Conservation (phyloP, 2,797 vertebrate genomes). For the Gallinago nigripennis region DNA sequence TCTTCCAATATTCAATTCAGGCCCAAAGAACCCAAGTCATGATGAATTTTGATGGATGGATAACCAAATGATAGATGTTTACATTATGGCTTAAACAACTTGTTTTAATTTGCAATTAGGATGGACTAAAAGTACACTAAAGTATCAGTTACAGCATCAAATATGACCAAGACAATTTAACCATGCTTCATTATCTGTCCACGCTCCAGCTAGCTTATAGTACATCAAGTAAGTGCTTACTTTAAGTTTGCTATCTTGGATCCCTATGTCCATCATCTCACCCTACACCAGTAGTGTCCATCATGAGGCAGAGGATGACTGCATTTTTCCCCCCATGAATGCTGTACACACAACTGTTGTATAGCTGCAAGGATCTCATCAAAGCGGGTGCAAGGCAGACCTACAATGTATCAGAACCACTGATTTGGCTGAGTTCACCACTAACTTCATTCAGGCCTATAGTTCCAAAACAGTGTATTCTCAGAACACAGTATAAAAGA, state of each 20-base stretch:
- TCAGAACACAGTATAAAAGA: neutral
- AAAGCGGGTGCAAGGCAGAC: neutral
- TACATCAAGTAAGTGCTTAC: neutral
- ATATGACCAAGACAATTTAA: neutral
- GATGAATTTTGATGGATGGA: neutral
- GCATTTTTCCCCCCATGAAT: neutral
- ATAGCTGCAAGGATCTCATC: neutral
- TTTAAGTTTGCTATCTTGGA: too few species aligned
- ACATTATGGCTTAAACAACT: neutral
- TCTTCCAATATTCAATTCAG: neutral
- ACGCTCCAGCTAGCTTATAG: neutral
- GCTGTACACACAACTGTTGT: rapidly evolving
- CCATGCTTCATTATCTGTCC: neutral
- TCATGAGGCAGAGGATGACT: neutral
- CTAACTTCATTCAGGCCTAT: neutral
- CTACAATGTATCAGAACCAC: neutral
- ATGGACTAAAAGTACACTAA: neutral
- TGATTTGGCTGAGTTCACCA: neutral
- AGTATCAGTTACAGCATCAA: neutral
- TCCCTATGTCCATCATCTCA: neutral
- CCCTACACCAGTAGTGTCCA: neutral
- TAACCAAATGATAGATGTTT: neutral
- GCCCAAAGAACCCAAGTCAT: neutral
- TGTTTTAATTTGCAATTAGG: neutral
- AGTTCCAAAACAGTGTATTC: neutral